Evolutionary conservation across 2,888 invertebrate species (phyloP).

Genomic region (Aelia acuminata): DNA sequence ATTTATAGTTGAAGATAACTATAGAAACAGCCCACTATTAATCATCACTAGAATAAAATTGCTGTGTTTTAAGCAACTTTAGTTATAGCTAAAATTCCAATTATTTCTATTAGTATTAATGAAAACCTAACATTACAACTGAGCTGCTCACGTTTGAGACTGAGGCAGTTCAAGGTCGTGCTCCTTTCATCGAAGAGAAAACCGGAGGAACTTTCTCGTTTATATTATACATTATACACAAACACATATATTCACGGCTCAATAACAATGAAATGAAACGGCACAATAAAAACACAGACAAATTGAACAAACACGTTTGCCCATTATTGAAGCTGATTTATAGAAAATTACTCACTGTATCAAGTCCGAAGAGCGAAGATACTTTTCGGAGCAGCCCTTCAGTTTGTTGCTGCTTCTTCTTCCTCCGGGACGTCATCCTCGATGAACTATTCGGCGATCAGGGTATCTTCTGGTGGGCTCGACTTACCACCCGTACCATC

Average conservation of each 20-base stretch:
- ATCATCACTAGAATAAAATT: too few relatives aligned
- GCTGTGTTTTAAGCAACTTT: too few relatives aligned
- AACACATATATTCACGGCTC: background rate
- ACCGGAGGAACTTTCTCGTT: background rate
- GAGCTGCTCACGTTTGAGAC: background rate
- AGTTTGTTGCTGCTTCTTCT: conserved; percentile 71
- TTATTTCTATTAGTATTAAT: background rate
- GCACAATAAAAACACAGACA: background rate
- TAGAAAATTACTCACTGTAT: conserved; percentile 78
- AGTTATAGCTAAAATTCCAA: too few relatives aligned
- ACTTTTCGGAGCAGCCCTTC: conserved; percentile 89
- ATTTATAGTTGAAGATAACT: too few relatives aligned
- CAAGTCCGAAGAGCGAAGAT: conserved; percentile 88
- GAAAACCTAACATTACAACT: background rate
- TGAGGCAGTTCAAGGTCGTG: background rate
- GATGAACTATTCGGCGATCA: conserved; percentile 3
- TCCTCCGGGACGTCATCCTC: conserved; percentile 77
- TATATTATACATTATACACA: background rate
- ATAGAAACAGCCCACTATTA: too few relatives aligned
- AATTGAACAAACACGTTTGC: background rate
- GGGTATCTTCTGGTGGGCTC: conserved; percentile 40
- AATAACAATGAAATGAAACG: background rate
- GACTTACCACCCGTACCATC: conserved; percentile 34
- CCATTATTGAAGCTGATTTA: conserved; percentile 4
- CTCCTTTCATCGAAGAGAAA: background rate